A percentile compares a stretch with the other conserved stretches of the same genome.
Evolutionary conservation across 2,888 invertebrate genomes (phyloP).

Genomic region (Drosophila testacea): DNA sequence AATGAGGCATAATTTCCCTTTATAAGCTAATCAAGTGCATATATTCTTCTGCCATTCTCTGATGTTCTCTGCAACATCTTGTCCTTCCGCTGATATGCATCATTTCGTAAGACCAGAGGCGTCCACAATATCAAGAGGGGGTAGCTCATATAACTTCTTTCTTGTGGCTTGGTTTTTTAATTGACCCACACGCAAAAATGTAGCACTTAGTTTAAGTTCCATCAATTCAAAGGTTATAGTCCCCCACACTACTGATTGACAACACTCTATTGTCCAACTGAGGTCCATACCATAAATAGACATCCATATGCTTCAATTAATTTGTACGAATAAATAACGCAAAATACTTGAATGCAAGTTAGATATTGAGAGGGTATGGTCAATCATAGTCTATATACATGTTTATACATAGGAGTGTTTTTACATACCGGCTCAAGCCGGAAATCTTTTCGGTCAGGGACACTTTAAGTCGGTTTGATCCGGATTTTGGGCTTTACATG

Average conservation of each 20-base stretch:
- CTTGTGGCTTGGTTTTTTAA: slow-evolving; percentile 28
- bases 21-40: slow-evolving; percentile 27
- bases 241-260: slow-evolving; percentile 53
- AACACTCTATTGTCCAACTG: slow-evolving; percentile 25
- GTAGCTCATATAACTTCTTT: not conserved
- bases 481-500: slow-evolving; percentile 50
- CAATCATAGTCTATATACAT: slow-evolving; percentile 22
- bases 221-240: slow-evolving; percentile 55
- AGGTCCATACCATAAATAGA: slow-evolving; percentile 27
- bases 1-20: slow-evolving; percentile 22
- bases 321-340: slow-evolving; percentile 65
- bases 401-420: slow-evolving; percentile 10
- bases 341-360: slow-evolving; percentile 58
- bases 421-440: slow-evolving; percentile 48
- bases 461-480: slow-evolving; percentile 44
- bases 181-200: slow-evolving; percentile 38
- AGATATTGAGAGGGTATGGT: slow-evolving; percentile 28
- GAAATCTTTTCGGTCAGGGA: slow-evolving; percentile 68
- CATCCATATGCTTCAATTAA: slow-evolving; percentile 64
- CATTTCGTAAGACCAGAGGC: not conserved
- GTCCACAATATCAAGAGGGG: not conserved
- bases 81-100: slow-evolving; percentile 14
- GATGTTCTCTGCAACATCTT: not conserved
- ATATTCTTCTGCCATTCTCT: slow-evolving; percentile 3
- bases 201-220: slow-evolving; percentile 24